Conservation (phyloP, 2,113 vertebrate genomes). For the Phalacrocorax brasilianus region DNA sequence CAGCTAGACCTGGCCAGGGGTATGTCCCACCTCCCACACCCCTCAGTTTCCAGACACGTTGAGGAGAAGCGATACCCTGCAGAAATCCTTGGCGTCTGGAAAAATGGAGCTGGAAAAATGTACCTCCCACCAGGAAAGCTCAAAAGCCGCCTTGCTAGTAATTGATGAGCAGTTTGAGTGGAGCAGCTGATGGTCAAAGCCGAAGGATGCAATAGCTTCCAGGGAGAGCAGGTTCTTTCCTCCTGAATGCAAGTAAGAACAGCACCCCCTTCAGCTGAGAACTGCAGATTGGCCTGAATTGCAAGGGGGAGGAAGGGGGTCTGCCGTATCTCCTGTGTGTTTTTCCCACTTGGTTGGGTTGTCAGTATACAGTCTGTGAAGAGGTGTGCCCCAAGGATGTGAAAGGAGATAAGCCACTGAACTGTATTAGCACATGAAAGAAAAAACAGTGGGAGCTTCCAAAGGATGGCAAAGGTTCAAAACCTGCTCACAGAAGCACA, state of each 20-base stretch:
- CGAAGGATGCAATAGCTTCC: not conserved
- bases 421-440: constrained; percentile 64
- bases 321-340: not conserved
- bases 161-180: not conserved
- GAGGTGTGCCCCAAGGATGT: constrained; percentile 48
- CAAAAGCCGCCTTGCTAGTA: not conserved
- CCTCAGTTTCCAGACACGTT: not conserved
- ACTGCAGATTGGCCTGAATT: not conserved
- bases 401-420: constrained; percentile 33
- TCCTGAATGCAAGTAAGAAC: not conserved
- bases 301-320: not conserved
- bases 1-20: not conserved
- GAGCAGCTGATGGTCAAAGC: not conserved
- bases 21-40: not conserved
- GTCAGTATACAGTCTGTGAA: not conserved
- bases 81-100: not conserved
- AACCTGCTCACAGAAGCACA: constrained; percentile 53
- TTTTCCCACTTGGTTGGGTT: constrained; percentile 16
- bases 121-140: not conserved
- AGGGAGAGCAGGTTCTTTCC: not conserved
- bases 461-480: constrained; percentile 59
- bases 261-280: not conserved
- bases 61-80: not conserved
- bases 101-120: not conserved
- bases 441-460: constrained; percentile 49